Conservation (phyloP, 2,888 invertebrate genomes). For the Carabus problematicus region DNA sequence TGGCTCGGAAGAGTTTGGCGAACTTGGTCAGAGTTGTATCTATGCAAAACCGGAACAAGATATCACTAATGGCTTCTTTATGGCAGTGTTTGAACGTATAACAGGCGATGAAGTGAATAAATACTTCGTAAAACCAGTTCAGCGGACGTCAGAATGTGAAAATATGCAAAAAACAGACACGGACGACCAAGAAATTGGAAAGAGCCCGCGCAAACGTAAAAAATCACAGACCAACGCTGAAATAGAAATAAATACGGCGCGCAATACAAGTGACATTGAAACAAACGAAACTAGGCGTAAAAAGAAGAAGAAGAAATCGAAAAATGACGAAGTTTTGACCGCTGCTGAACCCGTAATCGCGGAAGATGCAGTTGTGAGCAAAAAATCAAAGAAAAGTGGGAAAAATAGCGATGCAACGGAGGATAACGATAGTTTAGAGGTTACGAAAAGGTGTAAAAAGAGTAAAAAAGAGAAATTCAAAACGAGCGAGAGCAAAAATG, state of each 20-base stretch:
- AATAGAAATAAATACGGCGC: conserved; percentile 3
- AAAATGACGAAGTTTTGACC: conserved; percentile 30
- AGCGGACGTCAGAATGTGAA: conserved; percentile 10
- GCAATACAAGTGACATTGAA: conserved; percentile 9
- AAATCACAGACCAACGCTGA: background rate
- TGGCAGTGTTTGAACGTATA: conserved; percentile 84
- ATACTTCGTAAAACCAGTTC: conserved; percentile 48
- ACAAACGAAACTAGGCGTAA: conserved; percentile 28
- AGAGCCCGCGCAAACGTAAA: no score
- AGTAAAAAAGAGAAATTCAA: no score
- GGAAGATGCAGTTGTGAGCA: conserved; percentile 44
- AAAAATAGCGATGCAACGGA: background rate
- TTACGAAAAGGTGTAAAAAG: no score
- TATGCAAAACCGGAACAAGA: conserved; percentile 79
- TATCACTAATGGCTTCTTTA: conserved; percentile 92
- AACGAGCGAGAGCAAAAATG: no score
- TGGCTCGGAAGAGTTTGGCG: conserved; percentile 70
- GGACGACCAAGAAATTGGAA: conserved; percentile 25
- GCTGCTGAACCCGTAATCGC: conserved; percentile 29
- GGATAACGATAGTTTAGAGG: no score
- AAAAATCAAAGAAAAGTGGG: conserved; percentile 36
- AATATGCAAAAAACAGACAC: conserved; percentile 41
- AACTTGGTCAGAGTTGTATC: conserved; percentile 77
- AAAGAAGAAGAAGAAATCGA: conserved; percentile 44
- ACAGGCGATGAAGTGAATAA: conserved; percentile 57